Conservation (phyloP, 37 sponge, comb jelly and placozoan genomes). For the Ephydatia muelleri region DNA sequence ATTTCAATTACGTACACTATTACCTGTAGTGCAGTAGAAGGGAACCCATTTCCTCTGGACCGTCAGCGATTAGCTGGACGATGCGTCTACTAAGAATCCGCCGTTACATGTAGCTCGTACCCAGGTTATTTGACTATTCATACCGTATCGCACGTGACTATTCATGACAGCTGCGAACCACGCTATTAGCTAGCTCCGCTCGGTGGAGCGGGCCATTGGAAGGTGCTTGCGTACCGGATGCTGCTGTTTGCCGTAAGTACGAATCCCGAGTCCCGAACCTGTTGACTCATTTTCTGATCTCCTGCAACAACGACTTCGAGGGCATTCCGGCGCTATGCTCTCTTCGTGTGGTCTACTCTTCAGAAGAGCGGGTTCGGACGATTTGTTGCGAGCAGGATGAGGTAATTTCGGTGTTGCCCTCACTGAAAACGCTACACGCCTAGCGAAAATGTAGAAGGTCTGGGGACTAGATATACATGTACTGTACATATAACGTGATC, state of each 20-base stretch:
- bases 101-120: no score
- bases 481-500: no score
- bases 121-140: no score
- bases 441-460: no score
- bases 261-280: slow-evolving; percentile 60
- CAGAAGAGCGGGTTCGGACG: slow-evolving; percentile 49
- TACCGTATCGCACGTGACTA: slow-evolving; percentile 28
- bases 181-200: no score
- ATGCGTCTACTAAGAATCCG: no score
- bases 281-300: background rate
- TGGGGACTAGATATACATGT: no score
- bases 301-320: slow-evolving; percentile 28
- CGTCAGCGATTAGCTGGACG: no score
- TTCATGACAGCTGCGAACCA: slow-evolving; percentile 25
- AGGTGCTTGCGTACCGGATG: slow-evolving; percentile 7
- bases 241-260: slow-evolving; percentile 3
- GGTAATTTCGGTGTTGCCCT: background rate
- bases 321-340: slow-evolving; percentile 39
- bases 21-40: no score
- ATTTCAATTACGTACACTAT: no score
- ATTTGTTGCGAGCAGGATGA: slow-evolving; percentile 38
- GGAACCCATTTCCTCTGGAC: no score
- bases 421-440: no score
- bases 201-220: slow-evolving; percentile 40
- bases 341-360: slow-evolving; percentile 48